Percentiles rank a stretch among this genome's conserved stretches.
These are phyloP conservation scores for Chelonus formosanus DNA, from an alignment of 2,888 invertebrate genomes.

Conservation along the genomic window DNA sequence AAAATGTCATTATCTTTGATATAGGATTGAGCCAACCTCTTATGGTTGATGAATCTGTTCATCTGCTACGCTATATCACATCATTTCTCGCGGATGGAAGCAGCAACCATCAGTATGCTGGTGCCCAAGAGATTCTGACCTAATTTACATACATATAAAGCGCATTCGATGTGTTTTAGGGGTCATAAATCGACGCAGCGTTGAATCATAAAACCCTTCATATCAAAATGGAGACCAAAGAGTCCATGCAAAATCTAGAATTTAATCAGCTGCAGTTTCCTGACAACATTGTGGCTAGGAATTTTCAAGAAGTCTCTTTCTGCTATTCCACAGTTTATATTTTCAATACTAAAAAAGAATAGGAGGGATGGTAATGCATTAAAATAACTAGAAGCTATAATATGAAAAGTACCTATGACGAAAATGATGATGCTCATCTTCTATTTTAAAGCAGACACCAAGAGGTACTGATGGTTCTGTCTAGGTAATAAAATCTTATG, in stretches of 20 bases:
- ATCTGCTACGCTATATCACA: constrained; percentile 1
- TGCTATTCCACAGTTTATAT: too few species aligned
- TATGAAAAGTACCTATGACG: too few species aligned
- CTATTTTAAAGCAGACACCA: too few species aligned
- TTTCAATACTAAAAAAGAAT: too few species aligned
- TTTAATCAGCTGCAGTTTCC: constrained; percentile 13
- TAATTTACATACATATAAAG: constrained; percentile 66
- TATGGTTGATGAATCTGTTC: constrained; percentile 7
- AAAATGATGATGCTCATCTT: too few species aligned
- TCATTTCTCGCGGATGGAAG: constrained; percentile 12
- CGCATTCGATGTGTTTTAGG: constrained; percentile 66
- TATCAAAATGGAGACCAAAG: constrained; percentile 51
- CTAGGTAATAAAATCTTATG: too few species aligned
- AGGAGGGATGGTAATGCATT: too few species aligned
- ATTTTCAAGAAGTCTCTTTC: too few species aligned
- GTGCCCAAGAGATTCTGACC: constrained; percentile 58
- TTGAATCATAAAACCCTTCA: constrained; percentile 64
- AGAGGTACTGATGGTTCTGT: too few species aligned
- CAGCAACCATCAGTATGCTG: constrained; percentile 34
- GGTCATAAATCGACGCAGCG: constrained; percentile 65
- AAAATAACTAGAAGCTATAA: too few species aligned
- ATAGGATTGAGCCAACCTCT: neutral
- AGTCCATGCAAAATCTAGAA: constrained; percentile 43
- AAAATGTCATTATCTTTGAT: constrained; percentile 52
- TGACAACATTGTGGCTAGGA: too few species aligned